Evolutionary conservation across 2,113 vertebrate species (phyloP), one percentile per base, ranked within the genome.

Genomic region (Ancistrus triradiatus): DNA sequence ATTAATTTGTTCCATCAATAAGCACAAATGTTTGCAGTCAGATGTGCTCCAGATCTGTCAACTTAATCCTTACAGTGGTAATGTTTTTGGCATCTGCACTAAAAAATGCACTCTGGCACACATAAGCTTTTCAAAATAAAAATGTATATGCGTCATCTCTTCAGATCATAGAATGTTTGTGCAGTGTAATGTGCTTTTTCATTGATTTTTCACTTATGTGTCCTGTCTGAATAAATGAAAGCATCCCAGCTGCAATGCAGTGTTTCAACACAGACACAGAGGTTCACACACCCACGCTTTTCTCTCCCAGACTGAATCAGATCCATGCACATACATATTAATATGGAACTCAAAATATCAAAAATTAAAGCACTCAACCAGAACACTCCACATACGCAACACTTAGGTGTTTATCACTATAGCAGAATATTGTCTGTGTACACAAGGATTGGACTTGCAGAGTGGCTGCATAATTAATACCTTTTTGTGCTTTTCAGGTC

Each of bases 21-120:
- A 83, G 80, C 78, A 76, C 68, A 81, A 79, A 82, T 76, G 84
- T 81, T 81, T 83, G 80, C 73, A 68, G 77, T 66, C 40, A 18
- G 56, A 81, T 78, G 79, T 80, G 81, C 77, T 63, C 66, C 27
- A 66, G 80, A 59, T 76, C 75, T 77, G 80, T 85, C 79, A 73
- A 74, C 65, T 62, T 60, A 80, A 81, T 83, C 74, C 82, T 83
- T 85, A 82, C 77, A 65, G 80, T 83, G 83, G 78, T 84, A 83
- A 87, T 88, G 85, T 83, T 56, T 28, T 65, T 70, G 77, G 71
- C 75, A 70, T 81, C 75, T 81, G 71, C 67, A 79, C 82, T 83
- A 81, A 83, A 78, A 77, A 78, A 78, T 79, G 73, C 72, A 66
- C 59, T 78, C 66, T 63, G 76, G 81, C 78, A 81, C 80, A 82